These are phyloP conservation scores for Ianthella basta DNA, from an alignment of 37 sponge, comb jelly and placozoan species.

Conservation along the genomic window DNA sequence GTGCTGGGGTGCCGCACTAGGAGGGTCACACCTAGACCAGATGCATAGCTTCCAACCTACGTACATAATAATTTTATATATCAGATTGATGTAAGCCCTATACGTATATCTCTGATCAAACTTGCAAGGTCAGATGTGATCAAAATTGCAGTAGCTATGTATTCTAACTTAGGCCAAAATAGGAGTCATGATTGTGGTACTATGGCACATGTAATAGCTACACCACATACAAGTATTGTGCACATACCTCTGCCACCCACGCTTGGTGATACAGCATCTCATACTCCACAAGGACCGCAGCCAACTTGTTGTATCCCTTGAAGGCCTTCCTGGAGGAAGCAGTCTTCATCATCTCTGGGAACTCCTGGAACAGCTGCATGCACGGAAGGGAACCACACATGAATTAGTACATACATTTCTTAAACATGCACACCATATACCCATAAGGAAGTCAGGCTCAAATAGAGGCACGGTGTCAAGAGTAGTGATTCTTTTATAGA, in stretches of 20 bases:
- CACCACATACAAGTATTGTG: too few relatives aligned
- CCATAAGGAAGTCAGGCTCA: too few relatives aligned
- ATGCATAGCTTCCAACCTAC: background rate
- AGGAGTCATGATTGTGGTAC: too few relatives aligned
- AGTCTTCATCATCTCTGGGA: slow-evolving; percentile 63
- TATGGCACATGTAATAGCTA: too few relatives aligned
- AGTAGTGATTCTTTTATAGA: too few relatives aligned
- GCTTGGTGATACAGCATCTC: slow-evolving; percentile 81
- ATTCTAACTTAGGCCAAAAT: too few relatives aligned
- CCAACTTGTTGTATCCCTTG: slow-evolving; percentile 90
- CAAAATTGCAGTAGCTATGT: too few relatives aligned
- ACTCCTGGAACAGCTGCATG: slow-evolving; percentile 45
- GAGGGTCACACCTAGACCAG: background rate
- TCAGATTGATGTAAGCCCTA: background rate
- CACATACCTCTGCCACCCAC: slow-evolving; percentile 60
- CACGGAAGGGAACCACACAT: background rate
- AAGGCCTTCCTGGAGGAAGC: slow-evolving; percentile 83
- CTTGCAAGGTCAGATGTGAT: too few relatives aligned
- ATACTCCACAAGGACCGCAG: slow-evolving; percentile 90
- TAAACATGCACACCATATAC: too few relatives aligned
- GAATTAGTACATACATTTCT: background rate
- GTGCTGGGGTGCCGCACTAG: slow-evolving; percentile 21
- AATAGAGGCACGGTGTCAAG: too few relatives aligned
- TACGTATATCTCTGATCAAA: too few relatives aligned
- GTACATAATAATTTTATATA: too few relatives aligned